phyloP scores from a whole-genome alignment of 2,113 vertebrate species.

The Eurypyga helias region DNA sequence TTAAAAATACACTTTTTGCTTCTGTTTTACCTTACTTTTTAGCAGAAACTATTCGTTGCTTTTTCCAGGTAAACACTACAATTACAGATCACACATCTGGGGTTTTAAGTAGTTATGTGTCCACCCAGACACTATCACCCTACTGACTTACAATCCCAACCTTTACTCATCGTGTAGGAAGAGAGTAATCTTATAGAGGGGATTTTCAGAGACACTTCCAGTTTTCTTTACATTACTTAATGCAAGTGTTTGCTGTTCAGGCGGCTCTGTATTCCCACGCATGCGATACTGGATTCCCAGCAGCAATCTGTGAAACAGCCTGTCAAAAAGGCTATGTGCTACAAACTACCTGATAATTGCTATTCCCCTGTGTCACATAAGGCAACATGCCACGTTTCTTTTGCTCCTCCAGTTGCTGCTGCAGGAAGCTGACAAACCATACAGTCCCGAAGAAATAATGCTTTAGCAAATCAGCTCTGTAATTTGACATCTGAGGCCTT shows the following conservation, averaged over 20 bases:
- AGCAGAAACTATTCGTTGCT: neutral
- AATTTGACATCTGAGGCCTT: neutral
- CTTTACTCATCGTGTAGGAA: neutral
- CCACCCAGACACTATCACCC: neutral
- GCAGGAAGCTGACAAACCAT: neutral
- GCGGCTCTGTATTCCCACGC: neutral
- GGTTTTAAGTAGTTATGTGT: neutral
- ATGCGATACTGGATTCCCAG: neutral
- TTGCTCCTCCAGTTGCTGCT: neutral
- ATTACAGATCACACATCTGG: neutral
- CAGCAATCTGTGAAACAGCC: neutral
- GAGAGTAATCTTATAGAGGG: neutral
- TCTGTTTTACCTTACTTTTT: neutral
- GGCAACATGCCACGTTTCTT: neutral
- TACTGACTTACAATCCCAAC: neutral
- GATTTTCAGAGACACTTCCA: neutral
- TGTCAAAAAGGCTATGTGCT: neutral
- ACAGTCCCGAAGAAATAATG: neutral
- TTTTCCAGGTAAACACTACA: neutral
- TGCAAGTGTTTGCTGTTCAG: neutral
- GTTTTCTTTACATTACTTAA: neutral
- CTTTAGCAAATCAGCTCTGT: neutral
- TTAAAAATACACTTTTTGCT: neutral
- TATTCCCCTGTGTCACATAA: neutral
- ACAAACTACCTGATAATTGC: neutral